phyloP scores from a whole-genome alignment of 2,113 vertebrate species.

The Laticauda laticaudata region DNA sequence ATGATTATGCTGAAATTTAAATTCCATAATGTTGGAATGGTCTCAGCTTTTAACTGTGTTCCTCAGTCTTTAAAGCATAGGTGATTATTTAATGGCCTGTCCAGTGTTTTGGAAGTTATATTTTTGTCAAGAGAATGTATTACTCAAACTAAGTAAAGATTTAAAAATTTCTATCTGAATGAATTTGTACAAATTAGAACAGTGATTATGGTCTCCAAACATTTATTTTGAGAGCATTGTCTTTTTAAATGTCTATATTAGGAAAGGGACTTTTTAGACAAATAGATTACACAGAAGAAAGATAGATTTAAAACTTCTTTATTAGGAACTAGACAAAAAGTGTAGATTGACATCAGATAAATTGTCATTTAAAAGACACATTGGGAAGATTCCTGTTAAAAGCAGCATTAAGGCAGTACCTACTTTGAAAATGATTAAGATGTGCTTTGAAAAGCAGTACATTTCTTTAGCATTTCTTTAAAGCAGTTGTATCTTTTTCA shows the following conservation, averaged over 20 bases:
- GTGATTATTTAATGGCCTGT: neutral
- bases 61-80: neutral
- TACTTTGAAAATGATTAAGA: neutral
- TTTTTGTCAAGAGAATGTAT: neutral
- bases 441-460: neutral
- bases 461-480: neutral
- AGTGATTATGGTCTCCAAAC: neutral
- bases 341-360: neutral
- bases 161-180: neutral
- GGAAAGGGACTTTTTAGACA: neutral
- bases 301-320: neutral
- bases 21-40: neutral
- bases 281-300: neutral
- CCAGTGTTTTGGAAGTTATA: neutral
- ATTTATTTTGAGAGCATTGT: neutral
- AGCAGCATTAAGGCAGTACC: neutral
- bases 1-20: neutral
- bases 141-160: conserved; percentile 15
- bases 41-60: neutral
- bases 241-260: neutral
- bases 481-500: neutral
- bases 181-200: neutral
- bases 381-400: neutral
- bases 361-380: neutral
- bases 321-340: neutral